phyloP scores from a whole-genome alignment of 2,113 vertebrate species.

The Choloepus hoffmanni region DNA sequence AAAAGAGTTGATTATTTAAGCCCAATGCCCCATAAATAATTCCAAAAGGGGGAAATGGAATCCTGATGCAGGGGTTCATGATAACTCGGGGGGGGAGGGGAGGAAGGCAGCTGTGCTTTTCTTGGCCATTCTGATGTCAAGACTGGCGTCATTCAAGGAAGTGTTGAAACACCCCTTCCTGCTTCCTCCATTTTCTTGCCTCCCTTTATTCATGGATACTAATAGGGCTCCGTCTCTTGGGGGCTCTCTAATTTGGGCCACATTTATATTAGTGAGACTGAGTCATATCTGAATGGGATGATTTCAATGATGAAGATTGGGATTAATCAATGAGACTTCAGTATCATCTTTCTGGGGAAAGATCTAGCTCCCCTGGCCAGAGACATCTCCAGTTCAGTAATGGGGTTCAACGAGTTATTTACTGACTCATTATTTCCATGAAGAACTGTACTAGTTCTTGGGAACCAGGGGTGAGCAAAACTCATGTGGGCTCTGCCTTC shows the following conservation, averaged over 20 bases:
- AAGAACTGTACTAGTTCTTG: not conserved
- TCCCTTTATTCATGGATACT: not conserved
- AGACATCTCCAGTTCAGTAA: not conserved
- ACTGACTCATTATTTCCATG: not conserved
- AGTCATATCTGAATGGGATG: not conserved
- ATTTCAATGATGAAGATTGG: not conserved
- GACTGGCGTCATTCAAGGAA: not conserved
- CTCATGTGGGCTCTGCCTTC: not conserved
- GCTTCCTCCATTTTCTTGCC: not conserved
- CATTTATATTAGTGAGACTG: not conserved
- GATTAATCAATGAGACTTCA: not conserved
- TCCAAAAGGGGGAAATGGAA: constrained; percentile 63
- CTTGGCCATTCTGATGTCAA: constrained; percentile 55
- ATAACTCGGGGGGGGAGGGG: constrained; percentile 47
- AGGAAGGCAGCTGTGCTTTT: constrained; percentile 61
- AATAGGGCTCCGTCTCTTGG: not conserved
- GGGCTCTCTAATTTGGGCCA: not conserved
- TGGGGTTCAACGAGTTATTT: too few species aligned
- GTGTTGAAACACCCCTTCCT: not conserved
- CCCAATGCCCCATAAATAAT: constrained; percentile 74
- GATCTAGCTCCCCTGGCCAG: not conserved
- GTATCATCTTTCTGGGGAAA: not conserved
- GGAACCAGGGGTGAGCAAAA: not conserved
- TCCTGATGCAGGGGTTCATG: not conserved
- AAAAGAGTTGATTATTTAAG: constrained; percentile 76